Conservation (phyloP, 2,888 invertebrate species). For the Calameuta idolon region DNA sequence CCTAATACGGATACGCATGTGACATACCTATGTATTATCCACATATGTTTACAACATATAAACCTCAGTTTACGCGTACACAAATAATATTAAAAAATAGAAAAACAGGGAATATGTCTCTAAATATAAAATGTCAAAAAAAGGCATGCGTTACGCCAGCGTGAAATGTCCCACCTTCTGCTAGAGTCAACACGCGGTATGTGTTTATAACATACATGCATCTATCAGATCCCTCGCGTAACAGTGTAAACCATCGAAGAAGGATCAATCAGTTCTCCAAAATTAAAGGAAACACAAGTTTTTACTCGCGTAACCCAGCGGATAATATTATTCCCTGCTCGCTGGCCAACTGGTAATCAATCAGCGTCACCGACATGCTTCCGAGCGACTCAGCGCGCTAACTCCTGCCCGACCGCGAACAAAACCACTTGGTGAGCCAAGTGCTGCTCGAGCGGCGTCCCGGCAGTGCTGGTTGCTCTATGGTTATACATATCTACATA, state of each 20-base stretch:
- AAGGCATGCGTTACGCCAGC: neutral
- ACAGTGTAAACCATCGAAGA: neutral
- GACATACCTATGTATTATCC: neutral
- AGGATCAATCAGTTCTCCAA: neutral
- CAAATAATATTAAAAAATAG: neutral
- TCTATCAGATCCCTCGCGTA: neutral
- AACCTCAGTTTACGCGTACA: neutral
- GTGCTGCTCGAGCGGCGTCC: neutral
- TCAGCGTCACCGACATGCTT: slow-evolving; percentile 34
- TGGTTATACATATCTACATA: neutral
- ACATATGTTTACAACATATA: neutral
- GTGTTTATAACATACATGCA: neutral
- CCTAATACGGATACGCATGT: neutral
- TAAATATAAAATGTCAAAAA: neutral
- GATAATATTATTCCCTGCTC: slow-evolving; percentile 36
- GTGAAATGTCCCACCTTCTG: neutral
- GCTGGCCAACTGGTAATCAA: slow-evolving; percentile 29
- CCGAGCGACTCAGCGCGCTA: neutral
- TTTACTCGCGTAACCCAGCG: slow-evolving; percentile 36
- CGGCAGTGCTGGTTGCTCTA: neutral
- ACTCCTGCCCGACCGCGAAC: neutral
- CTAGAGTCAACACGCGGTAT: neutral
- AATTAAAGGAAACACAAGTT: slow-evolving; percentile 43
- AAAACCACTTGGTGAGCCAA: slow-evolving; percentile 3
- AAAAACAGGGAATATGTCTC: too few species aligned